Evolutionary conservation across 2,113 vertebrate species (phyloP).

Genomic region (Apodemus speciosus): DNA sequence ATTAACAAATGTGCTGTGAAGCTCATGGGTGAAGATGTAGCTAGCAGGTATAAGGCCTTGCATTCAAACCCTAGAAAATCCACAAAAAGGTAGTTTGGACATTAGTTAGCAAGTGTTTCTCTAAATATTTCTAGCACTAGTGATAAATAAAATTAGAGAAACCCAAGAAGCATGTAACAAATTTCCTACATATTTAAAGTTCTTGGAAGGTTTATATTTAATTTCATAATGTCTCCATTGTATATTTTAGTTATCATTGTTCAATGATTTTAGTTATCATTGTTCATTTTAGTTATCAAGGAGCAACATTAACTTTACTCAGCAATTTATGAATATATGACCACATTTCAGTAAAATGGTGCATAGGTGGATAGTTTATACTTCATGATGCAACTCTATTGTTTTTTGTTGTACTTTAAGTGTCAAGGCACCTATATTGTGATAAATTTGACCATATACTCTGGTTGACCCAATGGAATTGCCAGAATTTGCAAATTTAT

Average conservation of each 20-base stretch:
- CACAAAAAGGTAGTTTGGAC: not conserved
- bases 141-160: constrained; percentile 17
- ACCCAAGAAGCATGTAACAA: not conserved
- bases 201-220: not conserved
- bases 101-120: not conserved
- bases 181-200: not conserved
- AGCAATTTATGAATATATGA: not conserved
- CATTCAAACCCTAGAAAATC: not conserved
- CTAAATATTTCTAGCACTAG: not conserved
- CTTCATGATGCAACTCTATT: not conserved
- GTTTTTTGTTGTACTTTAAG: not conserved
- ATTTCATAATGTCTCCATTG: not conserved
- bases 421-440: not conserved
- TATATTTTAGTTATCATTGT: not conserved
- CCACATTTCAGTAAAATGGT: not conserved
- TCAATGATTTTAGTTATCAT: not conserved
- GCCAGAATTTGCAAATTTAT: not conserved
- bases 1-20: not conserved
- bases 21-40: not conserved
- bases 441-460: not conserved
- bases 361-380: not conserved
- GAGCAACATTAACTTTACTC: not conserved
- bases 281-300: not conserved
- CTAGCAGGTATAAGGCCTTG: accelerated
- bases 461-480: not conserved